These are phyloP conservation scores for Epinephelus moara DNA, from an alignment of 2,113 vertebrate species.

Conservation along the genomic window DNA sequence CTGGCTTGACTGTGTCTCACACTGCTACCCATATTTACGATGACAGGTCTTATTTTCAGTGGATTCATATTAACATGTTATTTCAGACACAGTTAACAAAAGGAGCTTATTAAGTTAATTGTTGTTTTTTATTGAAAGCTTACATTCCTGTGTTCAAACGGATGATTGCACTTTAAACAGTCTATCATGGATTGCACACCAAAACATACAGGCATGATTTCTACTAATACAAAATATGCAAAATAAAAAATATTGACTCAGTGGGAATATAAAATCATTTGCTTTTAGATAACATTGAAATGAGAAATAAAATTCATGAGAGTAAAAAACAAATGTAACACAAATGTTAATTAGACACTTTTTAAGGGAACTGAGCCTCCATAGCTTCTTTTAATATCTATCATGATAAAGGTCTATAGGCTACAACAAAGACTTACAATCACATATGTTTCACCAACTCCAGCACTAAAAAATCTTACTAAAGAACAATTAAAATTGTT, in stretches of 20 bases:
- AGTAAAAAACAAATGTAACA: neutral
- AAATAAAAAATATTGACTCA: neutral
- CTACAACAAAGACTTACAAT: neutral
- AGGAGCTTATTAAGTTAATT: neutral
- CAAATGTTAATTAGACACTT: neutral
- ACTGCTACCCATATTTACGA: neutral
- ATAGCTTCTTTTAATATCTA: neutral
- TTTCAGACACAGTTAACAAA: neutral
- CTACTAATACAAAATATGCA: neutral
- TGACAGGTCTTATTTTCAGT: too few species aligned
- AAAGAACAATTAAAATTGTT: neutral
- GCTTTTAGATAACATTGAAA: neutral
- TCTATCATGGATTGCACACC: neutral
- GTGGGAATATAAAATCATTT: slow-evolving; percentile 12
- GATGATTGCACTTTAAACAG: neutral
- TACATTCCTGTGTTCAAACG: neutral
- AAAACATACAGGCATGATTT: neutral
- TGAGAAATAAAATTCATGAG: neutral
- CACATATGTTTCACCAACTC: neutral
- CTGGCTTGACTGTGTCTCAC: too few species aligned
- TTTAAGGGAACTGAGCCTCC: neutral
- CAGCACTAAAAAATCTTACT: neutral
- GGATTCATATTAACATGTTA: neutral
- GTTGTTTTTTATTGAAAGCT: neutral
- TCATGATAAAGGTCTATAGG: neutral